Base-by-base conservation (phyloP, 1,140 invertebrate genomes). In the Drosophila melanogaster region DNA sequence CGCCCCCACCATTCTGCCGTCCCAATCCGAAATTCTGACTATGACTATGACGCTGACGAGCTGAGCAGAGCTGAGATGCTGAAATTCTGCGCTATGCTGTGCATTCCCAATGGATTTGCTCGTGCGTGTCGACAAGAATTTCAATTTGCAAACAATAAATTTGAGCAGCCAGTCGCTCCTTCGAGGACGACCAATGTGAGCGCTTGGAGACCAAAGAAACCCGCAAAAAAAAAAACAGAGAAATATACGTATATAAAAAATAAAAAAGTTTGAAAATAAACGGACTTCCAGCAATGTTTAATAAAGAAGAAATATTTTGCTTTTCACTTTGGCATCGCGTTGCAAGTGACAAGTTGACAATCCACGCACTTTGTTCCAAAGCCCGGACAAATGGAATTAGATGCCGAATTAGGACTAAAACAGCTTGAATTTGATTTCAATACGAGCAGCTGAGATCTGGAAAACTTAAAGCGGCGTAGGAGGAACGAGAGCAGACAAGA, bases 131-230 rank as follows among this genome's bases (percentile, higher is more conserved):
- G 83, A 83, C 83, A 87, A 89, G 84, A 87, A 87, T 87, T 87
- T 87, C 83, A 87, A 87, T 87, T 87, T 87, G 83, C 72, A 89
- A 77, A 89, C 83, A 87, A 87, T 87, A 86, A 87, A 86, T 87
- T 87, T 86, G 75, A 86, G 65, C 61, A 86, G 79, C 69, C 70
- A 87, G 55, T 71, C 47, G 67, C 56, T 81, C 78, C 79, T 81
- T 72, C 8, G 67, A 72, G 58, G 62, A 49, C 55, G 58, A 44
- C 51, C 67, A 47, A 35, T 69, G 62, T 26, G 26, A 60, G 33
- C 30, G 64, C 46, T 44, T 44, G 47, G 44, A 12, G 8, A 6
- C 49, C 22, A 41, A 47, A 53, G 19, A 50, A 44, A 44, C 14
- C 26, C 30, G 33, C 53, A 46, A 26, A 47, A 15, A 47, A 41